Percentiles rank a stretch among this genome's conserved stretches.
phyloP scores from a whole-genome alignment of 1,140 invertebrate genomes.

The Melanaphis sacchari region DNA sequence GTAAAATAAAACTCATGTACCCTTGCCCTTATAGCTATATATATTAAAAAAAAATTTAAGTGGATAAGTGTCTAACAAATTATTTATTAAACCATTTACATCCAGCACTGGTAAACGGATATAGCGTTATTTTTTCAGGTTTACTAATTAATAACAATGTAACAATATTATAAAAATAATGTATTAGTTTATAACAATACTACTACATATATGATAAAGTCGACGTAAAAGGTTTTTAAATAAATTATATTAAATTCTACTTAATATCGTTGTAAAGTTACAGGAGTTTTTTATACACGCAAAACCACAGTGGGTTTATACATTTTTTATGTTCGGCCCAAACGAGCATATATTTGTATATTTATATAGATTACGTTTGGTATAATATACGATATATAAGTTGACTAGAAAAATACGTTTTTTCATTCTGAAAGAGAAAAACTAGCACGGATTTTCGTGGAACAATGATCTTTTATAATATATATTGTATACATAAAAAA shows the following conservation, averaged over 20 bases:
- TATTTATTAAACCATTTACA: not conserved
- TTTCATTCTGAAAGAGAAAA: not conserved
- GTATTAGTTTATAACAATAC: not conserved
- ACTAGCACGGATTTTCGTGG: not conserved
- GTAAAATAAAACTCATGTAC: not conserved
- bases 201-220: not conserved
- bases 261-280: not conserved
- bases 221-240: not conserved
- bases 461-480: not conserved
- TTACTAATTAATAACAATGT: not conserved
- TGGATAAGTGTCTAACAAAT: not conserved
- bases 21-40: not conserved
- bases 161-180: not conserved
- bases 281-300: not conserved
- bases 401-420: not conserved
- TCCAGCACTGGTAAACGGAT: not conserved
- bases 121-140: not conserved
- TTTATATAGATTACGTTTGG: not conserved
- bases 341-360: not conserved
- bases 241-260: slow-evolving; percentile 10
- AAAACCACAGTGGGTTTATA: not conserved
- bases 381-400: not conserved
- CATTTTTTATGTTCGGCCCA: not conserved
- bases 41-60: not conserved
- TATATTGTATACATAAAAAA: not conserved